phyloP scores from a whole-genome alignment of 1,140 invertebrate species.

The Scaptomyza montana region DNA sequence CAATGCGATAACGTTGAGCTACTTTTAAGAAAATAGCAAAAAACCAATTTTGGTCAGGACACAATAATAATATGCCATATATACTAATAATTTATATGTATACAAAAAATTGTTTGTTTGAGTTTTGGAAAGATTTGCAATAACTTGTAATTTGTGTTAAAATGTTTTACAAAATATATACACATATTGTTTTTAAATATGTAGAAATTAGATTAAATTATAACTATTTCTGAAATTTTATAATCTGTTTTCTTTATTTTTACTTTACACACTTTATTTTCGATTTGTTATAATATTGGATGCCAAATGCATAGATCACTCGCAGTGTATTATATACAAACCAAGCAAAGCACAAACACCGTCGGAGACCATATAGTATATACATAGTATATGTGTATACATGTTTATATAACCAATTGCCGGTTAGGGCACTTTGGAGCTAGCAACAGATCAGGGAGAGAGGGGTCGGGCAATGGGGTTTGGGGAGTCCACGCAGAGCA shows the following conservation, averaged over 20 bases:
- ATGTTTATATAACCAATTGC: conserved; percentile 23
- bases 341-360: conserved; percentile 12
- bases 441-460: not conserved
- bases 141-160: no score
- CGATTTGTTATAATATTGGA: not conserved
- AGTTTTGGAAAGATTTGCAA: no score
- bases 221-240: no score
- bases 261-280: no score
- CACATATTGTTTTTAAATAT: no score
- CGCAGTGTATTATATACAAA: conserved; percentile 31
- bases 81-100: no score
- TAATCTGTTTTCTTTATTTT: no score
- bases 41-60: conserved; percentile 24
- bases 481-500: not conserved
- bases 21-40: not conserved
- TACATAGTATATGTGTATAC: not conserved
- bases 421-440: conserved; percentile 25
- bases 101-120: no score
- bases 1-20: conserved; percentile 33
- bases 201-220: no score
- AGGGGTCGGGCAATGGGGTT: not conserved
- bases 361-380: not conserved
- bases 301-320: conserved; percentile 55
- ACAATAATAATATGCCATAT: not conserved
- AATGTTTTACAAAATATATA: no score